Conservation (phyloP, 2,113 vertebrate species). For the Chrysochloris asiatica region DNA sequence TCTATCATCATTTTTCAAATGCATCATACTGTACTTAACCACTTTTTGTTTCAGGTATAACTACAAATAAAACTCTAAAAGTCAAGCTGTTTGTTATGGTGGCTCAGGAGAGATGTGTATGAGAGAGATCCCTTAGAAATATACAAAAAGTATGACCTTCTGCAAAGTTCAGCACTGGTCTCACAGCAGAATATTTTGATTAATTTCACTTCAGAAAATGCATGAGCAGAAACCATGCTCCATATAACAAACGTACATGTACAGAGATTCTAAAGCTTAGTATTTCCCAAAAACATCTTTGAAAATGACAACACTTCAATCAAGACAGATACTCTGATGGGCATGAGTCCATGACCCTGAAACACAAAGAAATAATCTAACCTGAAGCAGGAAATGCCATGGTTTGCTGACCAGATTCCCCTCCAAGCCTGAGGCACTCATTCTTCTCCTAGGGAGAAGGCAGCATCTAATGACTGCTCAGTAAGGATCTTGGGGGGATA, state of each 20-base stretch:
- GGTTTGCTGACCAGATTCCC: too few relatives aligned
- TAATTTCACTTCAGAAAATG: conserved; percentile 30
- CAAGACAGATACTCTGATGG: neutral
- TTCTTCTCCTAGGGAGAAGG: too few relatives aligned
- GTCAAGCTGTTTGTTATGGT: neutral
- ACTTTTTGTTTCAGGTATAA: conserved; percentile 37
- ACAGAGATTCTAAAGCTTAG: neutral
- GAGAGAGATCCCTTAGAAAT: neutral
- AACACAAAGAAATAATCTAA: neutral
- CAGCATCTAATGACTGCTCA: too few relatives aligned
- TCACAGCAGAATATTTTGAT: neutral
- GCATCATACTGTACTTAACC: neutral
- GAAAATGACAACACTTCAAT: neutral
- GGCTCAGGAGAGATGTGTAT: neutral
- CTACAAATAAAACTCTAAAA: conserved; percentile 2
- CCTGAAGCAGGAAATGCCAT: neutral
- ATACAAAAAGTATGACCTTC: neutral
- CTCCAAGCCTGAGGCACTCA: neutral
- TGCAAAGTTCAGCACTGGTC: neutral
- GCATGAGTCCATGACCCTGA: neutral
- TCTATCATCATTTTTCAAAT: neutral
- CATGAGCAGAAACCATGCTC: neutral
- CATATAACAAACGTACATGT: neutral
- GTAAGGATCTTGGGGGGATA: too few relatives aligned
- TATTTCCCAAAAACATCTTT: neutral